Evolutionary conservation across 1,140 invertebrate species (phyloP), one percentile per base, ranked within the genome.

Genomic region (Drosophila pachea): DNA sequence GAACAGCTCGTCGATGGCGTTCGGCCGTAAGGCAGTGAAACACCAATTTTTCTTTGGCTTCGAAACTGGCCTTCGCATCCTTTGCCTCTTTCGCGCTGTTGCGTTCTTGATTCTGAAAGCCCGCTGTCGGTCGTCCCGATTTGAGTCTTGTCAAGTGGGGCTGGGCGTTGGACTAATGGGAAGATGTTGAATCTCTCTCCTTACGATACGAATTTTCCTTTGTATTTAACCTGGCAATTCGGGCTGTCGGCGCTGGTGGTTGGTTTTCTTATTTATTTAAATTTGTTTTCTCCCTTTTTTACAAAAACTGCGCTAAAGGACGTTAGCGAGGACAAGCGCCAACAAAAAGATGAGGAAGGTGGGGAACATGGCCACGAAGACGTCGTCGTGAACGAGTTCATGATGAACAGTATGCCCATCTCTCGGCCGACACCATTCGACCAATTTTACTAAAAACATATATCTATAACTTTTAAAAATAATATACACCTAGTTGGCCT

Each of bases 191-290:
- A 33, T 52, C 49, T 43, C 55, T 53, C 45, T 49, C 42, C 11
- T 59, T 48, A 32, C 29, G 52, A 50, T 33, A 7, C 48, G 35
- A 42, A 45, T 68, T 73, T 32, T 40, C 56, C 38, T 59, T 65
- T 65, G 54, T 47, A 58, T 42, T 35, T 60, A 50, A 62, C 60
- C 45, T 50, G 55, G 31, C 45, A 70, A 35, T 42, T 31, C 42
- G 42, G 16, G 22, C 55, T 71, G 40, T 29, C 48, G 73, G 40
- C 50, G 56, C 40, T 61, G 78, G 78, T 81, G 78, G 78, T 82
- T 76, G 74, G 38, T 82, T 74, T 81, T 64, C 40, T 77, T 77
- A 72, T 74, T 74, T 59, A 72, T 73, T 59, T 49, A 74, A 73
- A 69, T 76, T 69, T 45, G 71, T 68, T 71, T 47, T 52, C 45